Percentiles rank a stretch among this genome's conserved stretches.
Evolutionary conservation across 2,797 vertebrate species (phyloP).

Genomic region (Anolis apletophallus): DNA sequence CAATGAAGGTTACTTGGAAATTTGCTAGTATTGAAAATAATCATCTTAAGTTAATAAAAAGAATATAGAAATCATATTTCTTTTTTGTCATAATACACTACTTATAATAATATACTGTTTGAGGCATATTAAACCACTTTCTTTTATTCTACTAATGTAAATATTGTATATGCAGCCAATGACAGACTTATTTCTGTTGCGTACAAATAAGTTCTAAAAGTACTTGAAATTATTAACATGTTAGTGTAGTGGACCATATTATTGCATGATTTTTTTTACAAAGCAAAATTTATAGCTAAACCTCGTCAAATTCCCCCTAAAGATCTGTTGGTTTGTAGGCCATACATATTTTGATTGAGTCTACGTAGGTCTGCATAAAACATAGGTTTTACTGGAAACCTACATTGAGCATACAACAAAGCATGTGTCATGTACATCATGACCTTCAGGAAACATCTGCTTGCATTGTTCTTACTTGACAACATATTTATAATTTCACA

Average conservation of each 20-base stretch:
- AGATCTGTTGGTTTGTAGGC: not conserved
- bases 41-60: not conserved
- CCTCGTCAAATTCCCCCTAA: not conserved
- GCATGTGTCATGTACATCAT: not conserved
- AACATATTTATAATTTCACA: not conserved
- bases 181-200: not conserved
- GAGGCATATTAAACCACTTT: not conserved
- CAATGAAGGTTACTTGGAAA: not conserved
- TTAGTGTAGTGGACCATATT: not conserved
- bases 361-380: not conserved
- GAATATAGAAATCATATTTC: not conserved
- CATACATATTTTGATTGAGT: not conserved
- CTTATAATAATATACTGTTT: not conserved
- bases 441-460: not conserved
- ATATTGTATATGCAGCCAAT: not conserved
- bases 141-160: not conserved
- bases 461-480: not conserved
- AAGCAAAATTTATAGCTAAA: not conserved
- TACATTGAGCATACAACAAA: not conserved
- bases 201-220: not conserved
- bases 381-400: not conserved
- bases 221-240: not conserved
- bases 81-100: not conserved
- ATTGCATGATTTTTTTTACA: not conserved
- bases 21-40: not conserved